Evolutionary conservation across 1,140 invertebrate species (phyloP).

Genomic region (Bacillus rossius): DNA sequence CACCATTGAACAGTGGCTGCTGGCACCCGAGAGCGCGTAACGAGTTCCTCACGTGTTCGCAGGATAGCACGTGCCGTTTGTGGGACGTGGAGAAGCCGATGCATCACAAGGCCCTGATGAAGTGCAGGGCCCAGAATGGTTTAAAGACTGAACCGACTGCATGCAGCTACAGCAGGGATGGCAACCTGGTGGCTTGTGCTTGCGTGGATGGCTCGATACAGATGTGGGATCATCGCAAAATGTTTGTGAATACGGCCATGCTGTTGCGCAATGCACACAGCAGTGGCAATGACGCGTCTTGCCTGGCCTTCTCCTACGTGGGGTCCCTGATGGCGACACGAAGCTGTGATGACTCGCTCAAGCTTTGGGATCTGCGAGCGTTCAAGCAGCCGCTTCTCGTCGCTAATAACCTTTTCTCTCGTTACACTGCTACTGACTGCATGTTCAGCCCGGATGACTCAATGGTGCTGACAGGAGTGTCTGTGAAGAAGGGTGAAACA

Average conservation of each 20-base stretch:
- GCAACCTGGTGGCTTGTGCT: conserved; percentile 81
- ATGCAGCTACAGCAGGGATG: conserved; percentile 81
- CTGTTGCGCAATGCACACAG: conserved; percentile 76
- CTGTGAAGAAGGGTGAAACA: conserved; percentile 62
- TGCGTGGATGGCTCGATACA: conserved; percentile 96
- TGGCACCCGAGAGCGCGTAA: conserved; percentile 92
- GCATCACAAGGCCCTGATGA: conserved; percentile 81
- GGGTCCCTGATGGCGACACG: conserved; percentile 74
- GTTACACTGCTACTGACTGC: conserved; percentile 89
- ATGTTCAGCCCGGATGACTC: conserved; percentile 92
- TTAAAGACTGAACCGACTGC: conserved; percentile 83
- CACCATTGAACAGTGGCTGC: conserved; percentile 81
- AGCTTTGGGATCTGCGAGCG: conserved; percentile 88
- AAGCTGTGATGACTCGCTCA: conserved; percentile 89
- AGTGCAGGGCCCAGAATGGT: conserved; percentile 82
- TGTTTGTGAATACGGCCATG: conserved; percentile 72
- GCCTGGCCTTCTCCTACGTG: conserved; percentile 84
- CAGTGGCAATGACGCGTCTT: conserved; percentile 75
- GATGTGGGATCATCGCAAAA: conserved; percentile 93
- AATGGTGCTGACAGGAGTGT: conserved; percentile 84
- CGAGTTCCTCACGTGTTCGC: conserved; percentile 92
- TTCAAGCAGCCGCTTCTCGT: conserved; percentile 73
- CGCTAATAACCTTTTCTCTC: conserved; percentile 67
- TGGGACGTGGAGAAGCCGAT: conserved; percentile 79
- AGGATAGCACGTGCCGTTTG: conserved; percentile 87